A percentile compares a stretch with the other conserved stretches of the same genome.
Evolutionary conservation across 2,888 invertebrate genomes (phyloP).

Genomic region (Cheilosia variabilis): DNA sequence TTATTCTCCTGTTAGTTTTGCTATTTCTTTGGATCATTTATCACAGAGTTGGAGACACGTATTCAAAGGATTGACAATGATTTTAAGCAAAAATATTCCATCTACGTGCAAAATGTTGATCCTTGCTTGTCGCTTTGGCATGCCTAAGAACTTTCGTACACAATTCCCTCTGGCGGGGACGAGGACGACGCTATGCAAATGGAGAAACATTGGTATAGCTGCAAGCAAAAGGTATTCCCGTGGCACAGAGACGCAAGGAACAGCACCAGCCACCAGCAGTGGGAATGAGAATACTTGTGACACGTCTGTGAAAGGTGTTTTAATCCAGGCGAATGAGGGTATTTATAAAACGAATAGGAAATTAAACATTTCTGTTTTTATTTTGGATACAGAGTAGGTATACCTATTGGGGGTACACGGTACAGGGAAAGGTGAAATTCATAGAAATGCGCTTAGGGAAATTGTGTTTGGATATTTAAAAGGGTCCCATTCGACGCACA

Average conservation of each 20-base stretch:
- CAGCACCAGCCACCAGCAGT: neutral
- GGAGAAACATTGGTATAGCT: constrained; percentile 45
- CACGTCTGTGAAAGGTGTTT: constrained; percentile 60
- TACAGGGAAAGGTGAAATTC: neutral
- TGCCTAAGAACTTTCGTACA: constrained; percentile 60
- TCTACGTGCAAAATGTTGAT: constrained; percentile 73
- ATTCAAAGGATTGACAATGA: constrained; percentile 74
- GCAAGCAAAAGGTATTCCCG: constrained; percentile 32
- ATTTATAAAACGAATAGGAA: constrained; percentile 44
- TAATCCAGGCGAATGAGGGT: constrained; percentile 49
- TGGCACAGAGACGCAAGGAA: constrained; percentile 2
- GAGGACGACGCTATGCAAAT: constrained; percentile 39
- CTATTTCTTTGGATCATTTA: constrained; percentile 70
- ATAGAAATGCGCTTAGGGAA: neutral
- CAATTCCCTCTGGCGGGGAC: constrained; percentile 16
- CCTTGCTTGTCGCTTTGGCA: constrained; percentile 63
- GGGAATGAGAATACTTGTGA: constrained; percentile 45
- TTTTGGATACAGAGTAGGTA: neutral
- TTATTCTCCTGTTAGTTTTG: constrained; percentile 68
- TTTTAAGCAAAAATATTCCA: constrained; percentile 72
- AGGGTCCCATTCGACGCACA: too few species aligned
- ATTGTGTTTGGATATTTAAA: constrained; percentile 17
- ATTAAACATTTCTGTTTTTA: constrained; percentile 35
- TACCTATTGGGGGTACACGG: neutral
- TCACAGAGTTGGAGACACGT: constrained; percentile 70